Percentiles rank a stretch among this genome's conserved stretches.
phyloP scores from a whole-genome alignment of 2,888 invertebrate species.

The Dasysyrphus albostriatus region DNA sequence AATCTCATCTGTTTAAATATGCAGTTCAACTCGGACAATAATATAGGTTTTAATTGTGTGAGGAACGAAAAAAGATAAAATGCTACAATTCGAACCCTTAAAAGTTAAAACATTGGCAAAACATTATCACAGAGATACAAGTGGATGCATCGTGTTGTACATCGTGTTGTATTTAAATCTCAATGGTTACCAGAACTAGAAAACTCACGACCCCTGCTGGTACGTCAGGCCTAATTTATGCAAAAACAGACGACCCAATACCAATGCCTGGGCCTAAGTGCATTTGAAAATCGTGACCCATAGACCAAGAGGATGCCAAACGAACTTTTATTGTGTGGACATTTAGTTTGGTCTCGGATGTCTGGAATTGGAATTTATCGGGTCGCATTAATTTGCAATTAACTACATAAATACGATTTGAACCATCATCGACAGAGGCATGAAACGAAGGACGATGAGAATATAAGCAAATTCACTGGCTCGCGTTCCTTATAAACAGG shows the following conservation, averaged over 20 bases:
- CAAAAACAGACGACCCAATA: constrained; percentile 28
- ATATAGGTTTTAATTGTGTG: neutral
- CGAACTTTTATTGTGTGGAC: constrained; percentile 64
- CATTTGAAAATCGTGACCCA: constrained; percentile 45
- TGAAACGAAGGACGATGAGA: constrained; percentile 1
- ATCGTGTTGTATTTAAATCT: constrained; percentile 22
- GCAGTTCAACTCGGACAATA: neutral
- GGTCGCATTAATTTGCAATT: constrained; percentile 74
- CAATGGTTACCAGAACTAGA: constrained; percentile 7
- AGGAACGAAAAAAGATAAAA: neutral
- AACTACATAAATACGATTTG: constrained; percentile 73
- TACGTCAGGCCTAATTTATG: constrained; percentile 14
- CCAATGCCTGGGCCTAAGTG: constrained; percentile 16
- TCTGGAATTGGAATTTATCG: constrained; percentile 68
- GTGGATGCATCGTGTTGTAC: neutral
- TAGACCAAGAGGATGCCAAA: constrained; percentile 39
- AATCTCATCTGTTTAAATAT: constrained; percentile 21
- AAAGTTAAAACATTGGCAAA: constrained; percentile 12
- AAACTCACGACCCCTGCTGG: neutral
- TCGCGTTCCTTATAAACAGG: constrained; percentile 41
- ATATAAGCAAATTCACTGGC: constrained; percentile 15
- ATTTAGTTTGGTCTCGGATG: constrained; percentile 56
- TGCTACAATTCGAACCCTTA: neutral
- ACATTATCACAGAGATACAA: neutral
- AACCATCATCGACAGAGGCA: constrained; percentile 23